Percentiles rank a stretch among this genome's conserved stretches.
Conservation (phyloP, 1,140 invertebrate species). For the Monochamus saltuarius region DNA sequence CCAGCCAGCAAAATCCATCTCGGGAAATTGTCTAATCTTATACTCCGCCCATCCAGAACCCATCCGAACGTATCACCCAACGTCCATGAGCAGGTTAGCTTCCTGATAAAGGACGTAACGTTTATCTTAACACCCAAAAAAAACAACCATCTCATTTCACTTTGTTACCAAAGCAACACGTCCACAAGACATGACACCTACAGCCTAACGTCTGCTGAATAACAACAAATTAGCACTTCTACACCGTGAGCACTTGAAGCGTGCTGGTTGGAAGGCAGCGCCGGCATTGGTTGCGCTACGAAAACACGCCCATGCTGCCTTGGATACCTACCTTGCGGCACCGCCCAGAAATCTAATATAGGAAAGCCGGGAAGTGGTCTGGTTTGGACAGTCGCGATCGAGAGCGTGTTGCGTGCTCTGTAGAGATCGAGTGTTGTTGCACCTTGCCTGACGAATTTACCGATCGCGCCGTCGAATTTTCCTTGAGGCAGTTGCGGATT, state of each 20-base stretch:
- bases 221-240: constrained; percentile 38
- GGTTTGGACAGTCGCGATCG: constrained; percentile 26
- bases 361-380: constrained; percentile 32
- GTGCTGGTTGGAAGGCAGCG: constrained; percentile 21
- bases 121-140: constrained; percentile 7
- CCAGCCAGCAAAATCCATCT: no score
- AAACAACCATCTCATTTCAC: constrained; percentile 3
- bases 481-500: neutral
- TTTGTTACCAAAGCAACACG: neutral
- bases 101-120: no score
- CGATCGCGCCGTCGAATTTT: neutral
- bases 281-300: constrained; percentile 25
- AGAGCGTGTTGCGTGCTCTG: neutral
- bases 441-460: neutral
- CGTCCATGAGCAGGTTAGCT: no score
- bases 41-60: no score
- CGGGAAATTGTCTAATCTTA: no score
- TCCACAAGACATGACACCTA: constrained; percentile 23
- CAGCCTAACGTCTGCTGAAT: constrained; percentile 25
- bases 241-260: constrained; percentile 22
- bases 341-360: constrained; percentile 34
- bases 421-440: neutral
- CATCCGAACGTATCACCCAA: no score
- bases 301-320: constrained; percentile 27
- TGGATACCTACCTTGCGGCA: constrained; percentile 27